phyloP scores from a whole-genome alignment of 2,113 vertebrate species.

The Sylvia atricapilla region DNA sequence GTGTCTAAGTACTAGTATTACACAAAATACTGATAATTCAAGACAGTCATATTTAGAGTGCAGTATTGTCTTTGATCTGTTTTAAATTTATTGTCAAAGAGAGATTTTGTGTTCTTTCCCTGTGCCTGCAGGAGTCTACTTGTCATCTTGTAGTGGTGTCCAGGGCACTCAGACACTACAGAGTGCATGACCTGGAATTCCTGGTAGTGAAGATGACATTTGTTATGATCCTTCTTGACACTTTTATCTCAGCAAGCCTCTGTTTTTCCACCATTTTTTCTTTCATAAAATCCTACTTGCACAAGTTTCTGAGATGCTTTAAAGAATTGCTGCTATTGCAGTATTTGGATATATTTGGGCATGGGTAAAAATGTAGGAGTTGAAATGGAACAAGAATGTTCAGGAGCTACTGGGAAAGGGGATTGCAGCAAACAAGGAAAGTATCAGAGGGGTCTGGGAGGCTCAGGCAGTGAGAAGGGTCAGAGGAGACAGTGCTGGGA shows the following conservation, averaged over 20 bases:
- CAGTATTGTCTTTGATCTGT: not conserved
- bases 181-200: not conserved
- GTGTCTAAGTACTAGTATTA: not conserved
- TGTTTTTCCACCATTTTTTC: not conserved
- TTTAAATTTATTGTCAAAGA: not conserved
- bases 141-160: not conserved
- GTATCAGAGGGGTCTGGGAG: not conserved
- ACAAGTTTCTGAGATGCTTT: not conserved
- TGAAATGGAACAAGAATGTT: not conserved
- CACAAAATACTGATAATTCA: not conserved
- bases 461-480: not conserved
- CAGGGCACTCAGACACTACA: not conserved
- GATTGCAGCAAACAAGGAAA: accelerated
- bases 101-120: not conserved
- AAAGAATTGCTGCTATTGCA: not conserved
- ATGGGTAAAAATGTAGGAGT: not conserved
- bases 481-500: not conserved
- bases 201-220: not conserved
- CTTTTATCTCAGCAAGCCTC: not conserved
- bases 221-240: not conserved
- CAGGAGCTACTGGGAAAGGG: not conserved
- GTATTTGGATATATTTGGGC: not conserved
- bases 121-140: not conserved
- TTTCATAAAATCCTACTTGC: not conserved
- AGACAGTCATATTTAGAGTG: not conserved